These are phyloP conservation scores for Caenorhabditis sp. DNA, from an alignment of 2,888 invertebrate species.

Conservation along the genomic window DNA sequence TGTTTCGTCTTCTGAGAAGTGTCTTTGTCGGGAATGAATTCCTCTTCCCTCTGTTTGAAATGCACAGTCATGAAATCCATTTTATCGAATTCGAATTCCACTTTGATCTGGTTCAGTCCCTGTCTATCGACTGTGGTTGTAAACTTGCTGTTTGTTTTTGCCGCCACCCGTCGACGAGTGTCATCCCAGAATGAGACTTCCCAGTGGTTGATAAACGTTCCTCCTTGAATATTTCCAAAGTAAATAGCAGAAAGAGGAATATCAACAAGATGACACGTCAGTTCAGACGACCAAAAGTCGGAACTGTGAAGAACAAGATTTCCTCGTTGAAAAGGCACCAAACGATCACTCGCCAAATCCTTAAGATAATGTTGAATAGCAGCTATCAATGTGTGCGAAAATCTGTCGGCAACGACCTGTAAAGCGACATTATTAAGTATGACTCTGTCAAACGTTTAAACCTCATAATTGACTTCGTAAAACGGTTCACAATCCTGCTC, in stretches of 20 bases:
- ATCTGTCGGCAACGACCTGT: conserved; percentile 15
- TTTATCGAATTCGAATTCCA: conserved; percentile 62
- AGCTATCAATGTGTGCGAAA: conserved; percentile 19
- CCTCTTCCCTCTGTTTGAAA: conserved; percentile 37
- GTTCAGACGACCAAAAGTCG: conserved; percentile 47
- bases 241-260: conserved; percentile 54
- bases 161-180: background rate
- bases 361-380: conserved; percentile 46
- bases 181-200: conserved; percentile 60
- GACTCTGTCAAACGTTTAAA: background rate
- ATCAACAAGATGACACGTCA: conserved; percentile 45
- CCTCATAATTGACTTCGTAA: conserved; percentile 57
- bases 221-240: conserved; percentile 66
- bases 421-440: background rate
- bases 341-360: conserved; percentile 12
- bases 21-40: conserved; percentile 10
- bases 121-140: background rate
- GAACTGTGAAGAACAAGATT: conserved; percentile 54
- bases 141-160: background rate
- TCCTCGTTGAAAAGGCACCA: conserved; percentile 54
- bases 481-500: conserved; percentile 57
- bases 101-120: conserved; percentile 40
- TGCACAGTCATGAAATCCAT: conserved; percentile 57
- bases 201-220: conserved; percentile 63
- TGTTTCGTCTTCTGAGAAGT: background rate